Evolutionary conservation across 2,113 vertebrate genomes (phyloP), one percentile per base, ranked within the genome.

Genomic region (Megalops atlanticus): DNA sequence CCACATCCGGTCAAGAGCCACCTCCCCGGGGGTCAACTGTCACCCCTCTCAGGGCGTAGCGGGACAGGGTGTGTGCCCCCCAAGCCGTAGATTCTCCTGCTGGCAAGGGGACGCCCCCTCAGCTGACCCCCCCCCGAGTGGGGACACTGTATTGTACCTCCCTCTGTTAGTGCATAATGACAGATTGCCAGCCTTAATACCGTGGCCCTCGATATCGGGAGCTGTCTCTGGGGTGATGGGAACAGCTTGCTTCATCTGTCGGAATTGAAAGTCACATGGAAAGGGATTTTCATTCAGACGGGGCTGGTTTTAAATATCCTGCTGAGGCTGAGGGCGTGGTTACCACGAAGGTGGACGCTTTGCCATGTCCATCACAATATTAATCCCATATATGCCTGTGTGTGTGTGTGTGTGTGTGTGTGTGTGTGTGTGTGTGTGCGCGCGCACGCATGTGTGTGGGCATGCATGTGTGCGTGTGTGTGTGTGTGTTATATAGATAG

Each of bases 151-250:
- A 88, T 83, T 80, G 84, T 84, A 84, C 86, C 76, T 84, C 76
- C 86, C 84, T 76, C 71, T 87, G 79, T 86, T 87, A 86, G 80
- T 81, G 82, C 54, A 89, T 87, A 86, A 88, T 87, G 81, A 85
- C 89, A 89, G 89, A 92, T 87, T 90, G 90, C 85, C 90, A 90
- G 77, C 89, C 77, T 36, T 89, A 90, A 91, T 90, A 85, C 85
- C 78, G 11, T 12, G 24, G 71, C 18, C 33, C 33, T 73, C 14
- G 71, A 16, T 24, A 73, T 11, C 35, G 3, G 36, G 3, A 18
- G 33, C 38, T 73, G 15, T 73, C 31, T 71, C 69, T 71, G 7
- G 31, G 35, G 12, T 68, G 31, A 16, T 11, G 71, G 71, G 21
- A 39, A 27, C 87, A 78, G 86, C 84, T 83, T 77, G 21, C 88